Percentiles rank a stretch among this genome's conserved stretches.
These are phyloP conservation scores for Drosophila chauvacae DNA, from an alignment of 1,140 invertebrate genomes.

Conservation along the genomic window DNA sequence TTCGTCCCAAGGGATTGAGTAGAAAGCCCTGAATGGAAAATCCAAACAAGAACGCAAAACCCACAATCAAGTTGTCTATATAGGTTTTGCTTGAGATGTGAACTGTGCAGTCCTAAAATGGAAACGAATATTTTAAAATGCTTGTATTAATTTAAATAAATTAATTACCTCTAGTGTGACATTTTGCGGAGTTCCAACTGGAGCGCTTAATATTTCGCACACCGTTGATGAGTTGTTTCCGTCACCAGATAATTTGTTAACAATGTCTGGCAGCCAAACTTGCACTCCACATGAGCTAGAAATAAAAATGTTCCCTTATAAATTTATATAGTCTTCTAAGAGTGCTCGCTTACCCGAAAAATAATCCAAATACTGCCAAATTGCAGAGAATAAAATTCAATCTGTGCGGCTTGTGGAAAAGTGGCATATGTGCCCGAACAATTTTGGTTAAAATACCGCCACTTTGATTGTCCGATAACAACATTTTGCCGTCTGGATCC, in stretches of 20 bases:
- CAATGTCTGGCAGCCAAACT: conserved; percentile 84
- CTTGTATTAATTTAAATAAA: background rate
- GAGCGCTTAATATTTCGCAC: conserved; percentile 64
- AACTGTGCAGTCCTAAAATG: conserved; percentile 73
- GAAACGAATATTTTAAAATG: background rate
- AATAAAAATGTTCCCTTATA: no score
- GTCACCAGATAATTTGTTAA: conserved; percentile 72
- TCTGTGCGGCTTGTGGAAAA: conserved; percentile 80
- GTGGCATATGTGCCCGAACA: conserved; percentile 69
- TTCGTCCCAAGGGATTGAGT: conserved; percentile 79
- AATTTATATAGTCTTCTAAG: background rate
- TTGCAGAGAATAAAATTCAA: conserved; percentile 76
- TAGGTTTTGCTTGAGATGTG: conserved; percentile 79
- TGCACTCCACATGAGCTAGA: conserved; percentile 84
- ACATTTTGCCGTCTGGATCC: conserved; percentile 41
- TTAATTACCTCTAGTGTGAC: conserved; percentile 18
- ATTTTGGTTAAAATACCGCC: conserved; percentile 69
- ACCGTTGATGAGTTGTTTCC: conserved; percentile 55
- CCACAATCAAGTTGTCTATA: conserved; percentile 80
- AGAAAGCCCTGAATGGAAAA: conserved; percentile 74
- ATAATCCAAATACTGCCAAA: conserved; percentile 76
- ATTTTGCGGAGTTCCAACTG: conserved; percentile 6
- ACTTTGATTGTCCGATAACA: conserved; percentile 37
- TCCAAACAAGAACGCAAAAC: conserved; percentile 74
- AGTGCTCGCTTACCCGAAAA: conserved; percentile 61